Evolutionary conservation across 2,113 vertebrate species (phyloP), one percentile per base, ranked within the genome.

Genomic region (Sciurus niger): DNA sequence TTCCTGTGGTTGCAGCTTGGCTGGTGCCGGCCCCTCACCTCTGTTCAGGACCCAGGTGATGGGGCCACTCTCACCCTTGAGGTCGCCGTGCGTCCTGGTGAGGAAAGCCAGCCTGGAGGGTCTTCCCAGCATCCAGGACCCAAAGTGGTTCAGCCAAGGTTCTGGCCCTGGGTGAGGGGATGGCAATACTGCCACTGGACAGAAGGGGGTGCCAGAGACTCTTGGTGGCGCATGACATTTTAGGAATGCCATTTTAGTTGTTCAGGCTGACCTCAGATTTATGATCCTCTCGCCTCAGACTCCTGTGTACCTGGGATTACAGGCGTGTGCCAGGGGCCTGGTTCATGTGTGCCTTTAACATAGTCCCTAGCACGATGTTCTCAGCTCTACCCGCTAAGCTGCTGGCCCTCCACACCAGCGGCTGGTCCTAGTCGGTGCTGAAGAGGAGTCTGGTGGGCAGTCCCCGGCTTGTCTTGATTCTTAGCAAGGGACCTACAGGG

Each of bases 141-240:
- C 43, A 18, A 14, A 24, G 20, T 28, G 24, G 53, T 10, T 34
- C 18, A 8, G 20, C 34, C 13, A 6, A 0, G 20, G 37, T 1
- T 30, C 1, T 0, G 25, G 34, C 4, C 20, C 1, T 2, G 10
- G 30, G 4, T 58, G 1, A 22, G 13, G 1, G 58, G 22, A 34
- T 20, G 34, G 87, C 55, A 82, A 17, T 73, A 22, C 77, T 4
- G 8, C 20, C 2, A 4, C 0, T 10, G 37, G 28, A 12, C 95
- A 83, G 95, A 14, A 89, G 88, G 46, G 30, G 96, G 93, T 51
- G 78, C 78, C 73, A 60, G 80, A 68, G 4, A 46, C 7, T 6
- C 55, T 48, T 1, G n/a, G 77, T 10, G 55, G 12, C 22, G 0
- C 6, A 12, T 58, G 55, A 58, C 13, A 46, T 25, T 40, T 11